Evolutionary conservation across 1,140 invertebrate species (phyloP).

Genomic region (Caenorhabditis latens): DNA sequence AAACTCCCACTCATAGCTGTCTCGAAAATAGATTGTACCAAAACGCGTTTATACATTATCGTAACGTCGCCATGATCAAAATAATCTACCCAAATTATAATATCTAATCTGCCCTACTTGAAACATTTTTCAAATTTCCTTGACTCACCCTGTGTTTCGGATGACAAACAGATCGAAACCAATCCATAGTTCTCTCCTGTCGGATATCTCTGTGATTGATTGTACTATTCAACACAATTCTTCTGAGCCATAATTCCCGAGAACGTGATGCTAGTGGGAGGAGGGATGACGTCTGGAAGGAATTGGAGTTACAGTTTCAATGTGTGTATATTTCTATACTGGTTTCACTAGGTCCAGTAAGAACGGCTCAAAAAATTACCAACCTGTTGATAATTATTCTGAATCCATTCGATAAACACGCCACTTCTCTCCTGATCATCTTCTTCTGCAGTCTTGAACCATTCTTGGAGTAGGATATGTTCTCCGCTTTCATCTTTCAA

Average conservation of each 20-base stretch:
- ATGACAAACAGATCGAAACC: conserved; percentile 29
- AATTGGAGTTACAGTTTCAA: background rate
- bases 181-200: conserved; percentile 43
- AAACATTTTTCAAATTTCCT: background rate
- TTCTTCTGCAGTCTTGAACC: conserved; percentile 5
- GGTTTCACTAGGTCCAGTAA: background rate
- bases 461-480: background rate
- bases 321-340: too few relatives aligned
- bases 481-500: conserved; percentile 5
- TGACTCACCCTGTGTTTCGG: background rate
- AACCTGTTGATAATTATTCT: conserved; percentile 46
- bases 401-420: conserved; percentile 34
- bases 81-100: too few relatives aligned
- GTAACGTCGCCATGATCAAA: too few relatives aligned
- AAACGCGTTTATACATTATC: too few relatives aligned
- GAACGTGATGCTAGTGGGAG: background rate
- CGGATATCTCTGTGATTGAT: conserved; percentile 34
- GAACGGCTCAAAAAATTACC: too few relatives aligned
- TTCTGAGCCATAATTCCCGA: conserved; percentile 27
- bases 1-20: too few relatives aligned
- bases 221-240: conserved; percentile 45
- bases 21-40: too few relatives aligned
- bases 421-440: conserved; percentile 1
- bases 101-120: background rate
- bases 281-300: background rate